Conservation (phyloP, 2,797 vertebrate genomes). For the Sciurus carolinensis region DNA sequence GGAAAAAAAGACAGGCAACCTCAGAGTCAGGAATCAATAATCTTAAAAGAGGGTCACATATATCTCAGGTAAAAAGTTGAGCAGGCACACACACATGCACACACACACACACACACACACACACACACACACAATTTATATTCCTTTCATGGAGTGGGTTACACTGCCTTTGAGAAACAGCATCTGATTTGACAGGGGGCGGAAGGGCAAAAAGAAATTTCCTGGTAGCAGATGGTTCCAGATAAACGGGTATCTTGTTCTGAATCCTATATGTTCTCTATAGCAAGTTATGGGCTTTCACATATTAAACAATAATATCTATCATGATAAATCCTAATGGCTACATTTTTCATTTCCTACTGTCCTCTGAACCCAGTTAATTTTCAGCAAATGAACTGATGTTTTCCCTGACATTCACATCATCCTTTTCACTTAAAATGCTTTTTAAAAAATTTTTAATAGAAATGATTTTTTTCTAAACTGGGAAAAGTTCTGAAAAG, state of each 20-base stretch:
- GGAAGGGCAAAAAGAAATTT: background rate
- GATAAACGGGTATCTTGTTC: background rate
- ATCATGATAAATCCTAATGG: conserved; percentile 4
- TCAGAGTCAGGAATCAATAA: background rate
- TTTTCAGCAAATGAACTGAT: conserved; percentile 43
- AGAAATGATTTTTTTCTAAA: background rate
- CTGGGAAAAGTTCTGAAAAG: background rate
- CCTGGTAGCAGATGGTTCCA: background rate
- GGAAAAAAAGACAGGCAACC: background rate
- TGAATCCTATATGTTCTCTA: background rate
- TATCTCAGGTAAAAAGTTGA: background rate
- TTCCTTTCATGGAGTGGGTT: background rate
- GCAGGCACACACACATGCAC: background rate
- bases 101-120: background rate
- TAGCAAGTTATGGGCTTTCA: background rate
- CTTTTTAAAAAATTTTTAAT: background rate
- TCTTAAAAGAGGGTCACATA: background rate
- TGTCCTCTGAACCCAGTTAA: background rate
- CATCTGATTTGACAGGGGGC: background rate
- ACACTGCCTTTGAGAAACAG: background rate
- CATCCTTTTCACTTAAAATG: background rate
- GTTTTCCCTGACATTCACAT: background rate
- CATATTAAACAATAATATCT: background rate
- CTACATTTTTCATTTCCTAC: background rate
- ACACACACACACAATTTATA: too few species aligned